Conservation (phyloP, 2,113 vertebrate genomes). For the Piaya cayana region DNA sequence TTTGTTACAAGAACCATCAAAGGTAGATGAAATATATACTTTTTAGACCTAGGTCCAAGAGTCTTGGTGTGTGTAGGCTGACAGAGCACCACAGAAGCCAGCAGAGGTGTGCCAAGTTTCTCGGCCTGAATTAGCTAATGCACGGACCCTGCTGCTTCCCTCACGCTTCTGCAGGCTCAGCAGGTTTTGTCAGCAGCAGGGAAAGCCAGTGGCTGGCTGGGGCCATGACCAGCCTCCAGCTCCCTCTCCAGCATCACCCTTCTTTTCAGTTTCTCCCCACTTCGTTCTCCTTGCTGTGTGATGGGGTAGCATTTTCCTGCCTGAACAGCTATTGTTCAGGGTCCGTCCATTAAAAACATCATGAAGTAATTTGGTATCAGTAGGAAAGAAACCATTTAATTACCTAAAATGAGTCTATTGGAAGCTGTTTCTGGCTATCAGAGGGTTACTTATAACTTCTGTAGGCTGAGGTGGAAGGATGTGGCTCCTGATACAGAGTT, state of each 20-base stretch:
- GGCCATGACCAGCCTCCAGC: neutral
- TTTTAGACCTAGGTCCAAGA: neutral
- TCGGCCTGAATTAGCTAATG: neutral
- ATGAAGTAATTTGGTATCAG: neutral
- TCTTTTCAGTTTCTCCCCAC: neutral
- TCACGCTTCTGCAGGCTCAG: neutral
- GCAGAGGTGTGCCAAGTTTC: neutral
- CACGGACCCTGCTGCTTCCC: neutral
- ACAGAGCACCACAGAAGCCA: neutral
- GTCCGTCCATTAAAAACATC: neutral
- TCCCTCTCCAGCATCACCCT: neutral
- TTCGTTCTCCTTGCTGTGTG: accelerated
- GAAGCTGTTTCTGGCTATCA: neutral
- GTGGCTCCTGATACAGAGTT: neutral
- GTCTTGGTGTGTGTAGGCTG: neutral
- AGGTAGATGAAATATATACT: slow-evolving; percentile 47
- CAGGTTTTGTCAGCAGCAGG: neutral
- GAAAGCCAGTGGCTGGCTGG: neutral
- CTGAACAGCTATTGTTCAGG: neutral
- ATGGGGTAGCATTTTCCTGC: neutral
- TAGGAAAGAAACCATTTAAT: neutral
- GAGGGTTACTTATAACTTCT: neutral
- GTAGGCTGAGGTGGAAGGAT: neutral
- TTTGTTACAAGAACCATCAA: slow-evolving; percentile 36
- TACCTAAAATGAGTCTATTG: neutral